Evolutionary conservation across 2,888 invertebrate species (phyloP).

Genomic region (Lithosia quadra): DNA sequence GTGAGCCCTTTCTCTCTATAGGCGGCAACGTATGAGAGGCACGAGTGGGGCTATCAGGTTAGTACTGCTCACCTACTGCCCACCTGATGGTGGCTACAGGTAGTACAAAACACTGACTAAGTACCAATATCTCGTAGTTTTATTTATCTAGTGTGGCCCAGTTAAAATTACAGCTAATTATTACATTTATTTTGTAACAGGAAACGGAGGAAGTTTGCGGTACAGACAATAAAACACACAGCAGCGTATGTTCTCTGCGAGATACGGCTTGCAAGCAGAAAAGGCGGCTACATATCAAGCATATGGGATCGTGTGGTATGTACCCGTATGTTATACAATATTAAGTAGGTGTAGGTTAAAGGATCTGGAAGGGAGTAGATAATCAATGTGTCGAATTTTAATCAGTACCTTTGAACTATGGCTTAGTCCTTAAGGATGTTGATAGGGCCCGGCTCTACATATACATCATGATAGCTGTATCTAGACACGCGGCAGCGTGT

Average conservation of each 20-base stretch:
- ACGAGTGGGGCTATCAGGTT: too few species aligned
- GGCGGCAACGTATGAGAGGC: too few species aligned
- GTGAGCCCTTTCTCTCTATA: too few species aligned
- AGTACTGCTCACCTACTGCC: too few species aligned
- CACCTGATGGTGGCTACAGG: too few species aligned
- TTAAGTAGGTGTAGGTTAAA: not conserved
- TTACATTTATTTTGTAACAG: slow-evolving; percentile 50
- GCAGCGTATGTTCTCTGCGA: slow-evolving; percentile 94
- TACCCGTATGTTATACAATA: slow-evolving; percentile 30
- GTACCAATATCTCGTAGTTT: too few species aligned
- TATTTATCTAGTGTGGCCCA: not conserved
- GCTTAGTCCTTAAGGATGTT: too few species aligned
- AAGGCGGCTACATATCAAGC: slow-evolving; percentile 90
- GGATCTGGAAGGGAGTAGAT: not conserved
- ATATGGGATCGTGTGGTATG: slow-evolving; percentile 94
- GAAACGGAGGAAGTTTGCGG: slow-evolving; percentile 93
- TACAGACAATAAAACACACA: slow-evolving; percentile 94
- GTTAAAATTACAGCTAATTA: not conserved
- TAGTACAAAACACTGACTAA: too few species aligned
- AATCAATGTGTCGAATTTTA: not conserved
- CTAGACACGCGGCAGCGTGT: too few species aligned
- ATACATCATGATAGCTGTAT: too few species aligned
- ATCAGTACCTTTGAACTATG: too few species aligned
- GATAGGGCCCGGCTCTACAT: too few species aligned
- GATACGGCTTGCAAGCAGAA: slow-evolving; percentile 92